Evolutionary conservation across 2,888 invertebrate genomes (phyloP), one percentile per base, ranked within the genome.

Genomic region (Xylota sylvarum): DNA sequence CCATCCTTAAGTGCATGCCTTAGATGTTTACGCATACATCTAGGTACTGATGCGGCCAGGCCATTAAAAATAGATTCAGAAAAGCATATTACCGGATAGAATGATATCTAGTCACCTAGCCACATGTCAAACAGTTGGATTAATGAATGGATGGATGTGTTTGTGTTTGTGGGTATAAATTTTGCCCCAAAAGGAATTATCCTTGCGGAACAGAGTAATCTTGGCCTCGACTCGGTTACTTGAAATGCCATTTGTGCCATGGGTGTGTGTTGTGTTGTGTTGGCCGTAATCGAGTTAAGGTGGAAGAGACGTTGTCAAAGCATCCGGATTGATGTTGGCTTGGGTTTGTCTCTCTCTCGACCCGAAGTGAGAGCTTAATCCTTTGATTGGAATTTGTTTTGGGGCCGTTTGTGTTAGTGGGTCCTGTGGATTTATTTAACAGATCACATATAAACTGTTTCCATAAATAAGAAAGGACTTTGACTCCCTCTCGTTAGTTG

Each of bases 21-120:
- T 72, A 72, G 52, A 78, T 78, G 46, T 67, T 78, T 67, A 67
- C 69, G 48, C 7, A 43, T n/a, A 52, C 12, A n/a, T n/a, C n/a
- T n/a, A n/a, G n/a, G 17, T 19, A 12, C 17, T n/a, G n/a, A 27
- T 23, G 30, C 12, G 19, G 4, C 40, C 9, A 14, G 12, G 46
- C 19, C 78, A 72, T 83, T 73, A 72, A 78, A 78, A 73, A 83
- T 83, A 4, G 12, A 80, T 80, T 48, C 27, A 40, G 60, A 62
- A 60, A 60, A 30, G 52, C 50, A 43, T 72, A 58, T 78, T 35
- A 46, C 17, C 40, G 23, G 50, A 48, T 40, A 7, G 56, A 56
- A 43, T 82, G 73, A 78, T 67, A 67, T 55, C 55, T 78, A 52
- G 60, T 48, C 60, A 73, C 55, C 60, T 46, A 43, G 56, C 65